Conservation (phyloP, 1,140 invertebrate species). For the Dendrolimus punctatus region DNA sequence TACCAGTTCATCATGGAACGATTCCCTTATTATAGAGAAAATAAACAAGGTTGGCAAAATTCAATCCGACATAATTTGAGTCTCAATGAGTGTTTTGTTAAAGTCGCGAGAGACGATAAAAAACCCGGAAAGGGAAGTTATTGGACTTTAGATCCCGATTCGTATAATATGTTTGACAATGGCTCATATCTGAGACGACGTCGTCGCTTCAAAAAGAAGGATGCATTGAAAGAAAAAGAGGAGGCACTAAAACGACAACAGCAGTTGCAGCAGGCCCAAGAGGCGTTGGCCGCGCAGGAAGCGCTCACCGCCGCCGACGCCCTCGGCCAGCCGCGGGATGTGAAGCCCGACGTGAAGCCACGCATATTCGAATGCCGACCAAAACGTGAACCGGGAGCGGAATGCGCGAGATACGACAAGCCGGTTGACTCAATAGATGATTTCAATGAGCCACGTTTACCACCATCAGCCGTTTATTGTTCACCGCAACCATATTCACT, state of each 20-base stretch:
- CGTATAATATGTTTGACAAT: constrained; percentile 99
- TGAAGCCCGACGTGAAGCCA: constrained; percentile 72
- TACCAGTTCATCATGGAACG: constrained; percentile 99
- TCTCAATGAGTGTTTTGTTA: constrained; percentile 99
- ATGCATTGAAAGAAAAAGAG: constrained; percentile 90
- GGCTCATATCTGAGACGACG: constrained; percentile 94
- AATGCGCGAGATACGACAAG: constrained; percentile 71
- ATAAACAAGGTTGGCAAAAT: constrained; percentile 96
- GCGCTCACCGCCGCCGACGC: constrained; percentile 57
- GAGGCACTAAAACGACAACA: constrained; percentile 87
- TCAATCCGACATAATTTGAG: constrained; percentile 97
- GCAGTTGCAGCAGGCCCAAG: constrained; percentile 67
- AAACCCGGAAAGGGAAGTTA: constrained; percentile 97
- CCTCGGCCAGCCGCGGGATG: constrained; percentile 63
- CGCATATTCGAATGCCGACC: constrained; percentile 75
- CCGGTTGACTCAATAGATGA: constrained; percentile 62
- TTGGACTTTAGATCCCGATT: constrained; percentile 97
- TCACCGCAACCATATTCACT: constrained; percentile 71
- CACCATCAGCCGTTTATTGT: constrained; percentile 66
- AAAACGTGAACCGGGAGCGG: constrained; percentile 76
- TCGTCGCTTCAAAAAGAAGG: constrained; percentile 97
- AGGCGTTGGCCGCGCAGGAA: constrained; percentile 69
- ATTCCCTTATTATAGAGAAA: constrained; percentile 98
- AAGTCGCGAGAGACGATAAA: constrained; percentile 93
- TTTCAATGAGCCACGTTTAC: constrained; percentile 61